phyloP scores from a whole-genome alignment of 2,113 vertebrate species.

The Lepus americanus region DNA sequence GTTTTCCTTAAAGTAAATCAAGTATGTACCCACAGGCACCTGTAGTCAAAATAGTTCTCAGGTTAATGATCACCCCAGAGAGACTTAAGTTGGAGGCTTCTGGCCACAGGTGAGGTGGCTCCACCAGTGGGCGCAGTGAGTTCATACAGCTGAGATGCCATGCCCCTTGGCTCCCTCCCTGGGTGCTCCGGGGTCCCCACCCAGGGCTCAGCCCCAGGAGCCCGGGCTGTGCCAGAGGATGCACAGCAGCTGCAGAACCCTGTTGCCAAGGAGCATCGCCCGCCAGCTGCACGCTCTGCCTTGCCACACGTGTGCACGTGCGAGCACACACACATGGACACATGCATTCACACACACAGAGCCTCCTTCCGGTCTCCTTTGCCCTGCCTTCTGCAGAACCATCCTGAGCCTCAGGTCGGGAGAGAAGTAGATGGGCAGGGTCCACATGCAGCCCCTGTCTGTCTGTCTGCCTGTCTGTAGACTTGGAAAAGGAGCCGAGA shows the following conservation, averaged over 20 bases:
- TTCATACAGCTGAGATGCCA: neutral
- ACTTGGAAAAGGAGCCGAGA: constrained; percentile 19
- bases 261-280: neutral
- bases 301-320: no score
- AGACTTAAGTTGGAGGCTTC: neutral
- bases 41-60: constrained; percentile 61
- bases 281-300: neutral
- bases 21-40: constrained; percentile 30
- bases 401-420: neutral
- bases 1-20: constrained; percentile 66
- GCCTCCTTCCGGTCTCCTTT: neutral
- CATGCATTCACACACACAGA: no score
- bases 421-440: constrained; percentile 45
- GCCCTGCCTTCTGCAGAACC: neutral
- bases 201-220: neutral
- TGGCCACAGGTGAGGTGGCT: neutral
- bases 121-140: neutral
- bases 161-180: neutral
- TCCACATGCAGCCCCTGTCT: constrained; percentile 7
- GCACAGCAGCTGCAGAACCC: neutral
- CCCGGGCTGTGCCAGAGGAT: neutral
- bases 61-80: constrained; percentile 59
- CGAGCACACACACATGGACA: neutral
- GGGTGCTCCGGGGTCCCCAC: neutral
- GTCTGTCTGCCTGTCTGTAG: neutral